These are phyloP conservation scores for Ashinkailepas kermadecensis DNA, from an alignment of 2,888 invertebrate species.

Conservation along the genomic window DNA sequence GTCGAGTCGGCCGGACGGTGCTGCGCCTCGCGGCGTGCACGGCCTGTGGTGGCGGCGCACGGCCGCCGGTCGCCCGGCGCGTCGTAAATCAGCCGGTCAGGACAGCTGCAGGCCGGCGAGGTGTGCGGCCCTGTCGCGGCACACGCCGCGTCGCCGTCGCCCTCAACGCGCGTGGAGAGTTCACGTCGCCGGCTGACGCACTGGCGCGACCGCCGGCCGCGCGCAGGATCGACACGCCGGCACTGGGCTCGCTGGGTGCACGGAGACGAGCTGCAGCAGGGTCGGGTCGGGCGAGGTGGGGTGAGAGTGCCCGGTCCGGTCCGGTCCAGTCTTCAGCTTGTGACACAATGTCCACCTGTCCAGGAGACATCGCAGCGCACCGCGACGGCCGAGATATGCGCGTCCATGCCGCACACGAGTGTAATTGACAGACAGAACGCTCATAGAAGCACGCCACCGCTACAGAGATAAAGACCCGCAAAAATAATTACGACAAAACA, in stretches of 20 bases:
- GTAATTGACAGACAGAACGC: too few relatives aligned
- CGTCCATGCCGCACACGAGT: too few relatives aligned
- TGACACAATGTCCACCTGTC: too few relatives aligned
- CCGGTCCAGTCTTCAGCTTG: too few relatives aligned
- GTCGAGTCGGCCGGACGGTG: too few relatives aligned
- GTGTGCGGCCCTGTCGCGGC: neutral
- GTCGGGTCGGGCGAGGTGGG: neutral
- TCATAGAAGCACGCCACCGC: too few relatives aligned
- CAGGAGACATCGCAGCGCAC: too few relatives aligned
- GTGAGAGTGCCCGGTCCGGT: neutral
- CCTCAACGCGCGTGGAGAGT: neutral
- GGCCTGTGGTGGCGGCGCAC: too few relatives aligned
- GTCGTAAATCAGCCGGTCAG: neutral
- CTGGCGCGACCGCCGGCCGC: neutral
- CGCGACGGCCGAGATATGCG: too few relatives aligned
- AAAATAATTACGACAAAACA: neutral
- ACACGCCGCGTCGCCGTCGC: neutral
- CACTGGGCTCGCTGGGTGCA: neutral
- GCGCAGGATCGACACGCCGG: neutral
- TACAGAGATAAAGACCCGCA: neutral
- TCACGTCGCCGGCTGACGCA: neutral
- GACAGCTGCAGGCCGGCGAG: neutral
- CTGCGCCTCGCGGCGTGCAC: too few relatives aligned
- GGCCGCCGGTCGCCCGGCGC: too few relatives aligned
- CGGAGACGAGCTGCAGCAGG: too few relatives aligned